Evolutionary conservation across 2,113 vertebrate species (phyloP), one percentile per base, ranked within the genome.

Genomic region (Nesoenas mayeri): DNA sequence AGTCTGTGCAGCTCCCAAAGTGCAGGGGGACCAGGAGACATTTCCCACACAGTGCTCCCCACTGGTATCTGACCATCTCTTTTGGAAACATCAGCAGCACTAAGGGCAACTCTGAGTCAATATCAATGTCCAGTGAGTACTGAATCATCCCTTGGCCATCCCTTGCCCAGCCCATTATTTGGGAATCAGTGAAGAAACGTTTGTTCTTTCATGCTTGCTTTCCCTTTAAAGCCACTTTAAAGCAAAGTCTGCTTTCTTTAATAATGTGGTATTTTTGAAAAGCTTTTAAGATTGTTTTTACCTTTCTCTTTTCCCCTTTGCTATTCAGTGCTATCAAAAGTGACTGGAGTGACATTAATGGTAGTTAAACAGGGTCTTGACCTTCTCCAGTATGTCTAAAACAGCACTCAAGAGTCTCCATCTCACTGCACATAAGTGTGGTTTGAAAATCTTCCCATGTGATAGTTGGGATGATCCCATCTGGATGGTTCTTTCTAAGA

Each of bases 241-340:
- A 93, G 58, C 22, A 79, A 89, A 79, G 22, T 28, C 8, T 0
- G 0, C 79, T 79, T 90, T 72, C 86, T 82, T 87, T 58, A 85
- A 57, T 36, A 92, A 62, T 38, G 16, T 74, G 51, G 60, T 64
- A 36, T 28, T 91, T 95, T 47, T 51, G 5, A 79, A 92, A 92
- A 72, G 72, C 70, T 95, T 95, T 94, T 69, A 81, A 85, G 47
- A 38, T 71, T 87, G 73, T 82, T 95, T 93, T 92, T n/a, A 25
- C 65, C 66, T 67, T 79, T 91, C 61, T 77, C 29, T 83, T 79
- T 60, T 56, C 4, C 44, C 36, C 29, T 88, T 80, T 88, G 56
- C 19, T 79, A 22, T 67, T 94, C 61, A 69, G 32, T 32, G 32
- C 50, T 24, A 69, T 65, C 80, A 81, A 54, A 93, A 93, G 83